Base-by-base conservation (phyloP, 1,140 invertebrate species). In the Aleiodes sp. region DNA sequence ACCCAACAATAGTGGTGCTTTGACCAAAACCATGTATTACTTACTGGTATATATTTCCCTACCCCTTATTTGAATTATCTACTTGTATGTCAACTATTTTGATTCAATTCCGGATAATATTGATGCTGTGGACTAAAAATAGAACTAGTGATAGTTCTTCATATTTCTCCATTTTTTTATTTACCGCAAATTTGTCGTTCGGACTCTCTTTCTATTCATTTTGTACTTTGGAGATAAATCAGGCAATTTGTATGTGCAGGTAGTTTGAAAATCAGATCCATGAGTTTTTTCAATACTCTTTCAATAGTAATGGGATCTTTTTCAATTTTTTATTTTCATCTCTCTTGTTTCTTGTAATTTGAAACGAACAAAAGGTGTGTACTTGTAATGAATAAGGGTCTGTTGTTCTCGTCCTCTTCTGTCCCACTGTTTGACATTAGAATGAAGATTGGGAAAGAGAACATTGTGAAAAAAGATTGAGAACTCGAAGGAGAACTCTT, bases 291-390 rank as follows among this genome's bases (percentile, higher is more conserved):
- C 46, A 24, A 52, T 52, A 52, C 26, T 52, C 26, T 52, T 52
- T 24, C 46, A 52, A 52, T 52, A 52, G 46, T 52, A 52, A 52
- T 52, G 46, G 46, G 46, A 52, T 52, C 46, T 21, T 21, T 6
- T 52, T 52, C 7, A 43, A 43, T 43, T 24, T 52, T 24, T 52
- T 24, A 1, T 8, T 21, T 16, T 1, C 21, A 8, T 52, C 46
- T 9, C 46, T 52, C 46, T 24, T 52, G n/a, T 46, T 52, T 52
- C 26, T 52, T 52, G 46, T 52, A 52, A 52, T 24, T 52, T 21
- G 21, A 52, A 52, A 52, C 46, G 46, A 52, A 52, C 46, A 52
- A 52, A 52, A 52, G 46, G 46, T 52, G 46, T 12, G 46, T 52
- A 52, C 19, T 24, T 52, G 14, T 52, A 52, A 52, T 52, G 21